Evolutionary conservation across 2,797 vertebrate species (phyloP).

Genomic region (Amphiprion clarkii): DNA sequence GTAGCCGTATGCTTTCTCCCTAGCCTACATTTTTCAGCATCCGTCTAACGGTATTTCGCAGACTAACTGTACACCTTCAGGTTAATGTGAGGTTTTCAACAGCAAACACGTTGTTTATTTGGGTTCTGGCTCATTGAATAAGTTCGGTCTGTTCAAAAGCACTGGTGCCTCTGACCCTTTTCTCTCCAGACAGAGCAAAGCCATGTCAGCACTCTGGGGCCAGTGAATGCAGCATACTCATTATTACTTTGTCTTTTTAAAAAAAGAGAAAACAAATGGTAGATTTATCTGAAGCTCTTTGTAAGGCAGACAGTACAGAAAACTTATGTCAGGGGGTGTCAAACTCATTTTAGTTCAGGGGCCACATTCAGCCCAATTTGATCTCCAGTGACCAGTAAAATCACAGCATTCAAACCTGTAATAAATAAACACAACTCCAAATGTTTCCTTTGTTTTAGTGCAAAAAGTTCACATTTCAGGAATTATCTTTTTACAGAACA

Average conservation of each 20-base stretch:
- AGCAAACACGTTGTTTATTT: too few relatives aligned
- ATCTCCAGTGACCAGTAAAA: too few relatives aligned
- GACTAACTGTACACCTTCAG: background rate
- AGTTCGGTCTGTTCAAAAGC: slow-evolving; percentile 11
- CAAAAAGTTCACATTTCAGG: too few relatives aligned
- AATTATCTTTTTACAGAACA: too few relatives aligned
- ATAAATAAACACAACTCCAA: too few relatives aligned
- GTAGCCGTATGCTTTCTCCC: background rate
- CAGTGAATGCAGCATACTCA: slow-evolving; percentile 10
- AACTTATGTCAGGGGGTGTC: background rate
- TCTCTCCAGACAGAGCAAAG: slow-evolving; percentile 44
- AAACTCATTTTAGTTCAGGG: too few relatives aligned
- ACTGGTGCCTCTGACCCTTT: slow-evolving; percentile 11
- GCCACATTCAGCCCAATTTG: too few relatives aligned
- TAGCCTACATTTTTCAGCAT: background rate
- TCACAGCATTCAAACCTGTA: too few relatives aligned
- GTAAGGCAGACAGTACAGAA: background rate
- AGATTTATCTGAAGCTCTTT: background rate
- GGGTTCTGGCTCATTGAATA: background rate
- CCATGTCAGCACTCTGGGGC: slow-evolving; percentile 64
- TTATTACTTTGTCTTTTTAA: slow-evolving; percentile 38
- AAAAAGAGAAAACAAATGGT: background rate
- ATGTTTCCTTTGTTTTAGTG: too few relatives aligned
- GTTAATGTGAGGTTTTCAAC: background rate
- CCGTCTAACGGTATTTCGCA: background rate